These are phyloP conservation scores for Antennarius striatus DNA, from an alignment of 2,113 vertebrate species.

Conservation along the genomic window DNA sequence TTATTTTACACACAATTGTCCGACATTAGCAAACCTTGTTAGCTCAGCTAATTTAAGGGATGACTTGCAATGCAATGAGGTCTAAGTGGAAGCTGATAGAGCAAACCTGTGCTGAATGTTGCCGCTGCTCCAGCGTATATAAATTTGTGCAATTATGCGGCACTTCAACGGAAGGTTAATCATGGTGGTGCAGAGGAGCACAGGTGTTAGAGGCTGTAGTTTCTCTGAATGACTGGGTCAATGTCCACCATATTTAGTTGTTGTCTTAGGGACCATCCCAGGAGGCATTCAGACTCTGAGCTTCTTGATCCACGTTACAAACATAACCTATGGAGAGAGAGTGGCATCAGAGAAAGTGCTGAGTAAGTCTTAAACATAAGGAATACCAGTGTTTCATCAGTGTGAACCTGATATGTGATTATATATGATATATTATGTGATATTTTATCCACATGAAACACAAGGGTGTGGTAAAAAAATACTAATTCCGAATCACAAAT, in stretches of 20 bases:
- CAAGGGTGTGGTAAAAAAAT: no score
- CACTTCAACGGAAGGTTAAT: conserved; percentile 53
- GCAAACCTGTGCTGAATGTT: conserved; percentile 43
- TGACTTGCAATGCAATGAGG: conserved; percentile 73
- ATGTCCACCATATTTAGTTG: conserved; percentile 39
- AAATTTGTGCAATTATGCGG: conserved; percentile 43
- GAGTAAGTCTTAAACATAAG: background rate
- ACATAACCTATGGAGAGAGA: background rate
- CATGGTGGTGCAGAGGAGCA: conserved; percentile 33
- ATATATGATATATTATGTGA: no score
- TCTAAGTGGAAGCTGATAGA: conserved; percentile 71
- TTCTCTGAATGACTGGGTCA: conserved; percentile 44
- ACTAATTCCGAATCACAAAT: background rate
- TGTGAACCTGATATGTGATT: no score
- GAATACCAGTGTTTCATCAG: background rate
- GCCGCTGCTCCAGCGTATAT: conserved; percentile 39
- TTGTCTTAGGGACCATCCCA: conserved; percentile 38
- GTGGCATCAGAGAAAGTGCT: background rate
- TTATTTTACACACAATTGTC: conserved; percentile 70
- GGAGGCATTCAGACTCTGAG: conserved; percentile 36
- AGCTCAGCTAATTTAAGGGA: conserved; percentile 70
- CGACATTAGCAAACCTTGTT: conserved; percentile 65
- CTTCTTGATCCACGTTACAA: conserved; percentile 6
- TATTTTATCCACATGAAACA: no score
- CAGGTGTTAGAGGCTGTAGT: conserved; percentile 52